Base-by-base conservation (phyloP, 2,113 vertebrate species). In the Dipodomys ordii region DNA sequence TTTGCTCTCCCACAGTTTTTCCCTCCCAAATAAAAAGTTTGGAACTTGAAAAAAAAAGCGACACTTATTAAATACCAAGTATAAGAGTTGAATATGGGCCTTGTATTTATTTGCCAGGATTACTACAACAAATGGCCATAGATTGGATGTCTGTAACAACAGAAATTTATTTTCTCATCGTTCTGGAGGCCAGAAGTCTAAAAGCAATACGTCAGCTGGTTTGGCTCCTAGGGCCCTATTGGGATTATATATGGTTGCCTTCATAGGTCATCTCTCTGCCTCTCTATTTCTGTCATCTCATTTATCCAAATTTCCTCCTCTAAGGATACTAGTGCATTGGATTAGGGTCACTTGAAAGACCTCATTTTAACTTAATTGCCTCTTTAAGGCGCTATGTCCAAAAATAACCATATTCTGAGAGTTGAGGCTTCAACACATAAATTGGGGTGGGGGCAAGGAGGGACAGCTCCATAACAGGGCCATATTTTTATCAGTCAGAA, bases 351-450 rank as follows among this genome's bases (percentile, higher is more conserved):
- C 30, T 12, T 46, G 84, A 88, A 90, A 95, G 16, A 60, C 32
- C 35, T 92, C 73, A 87, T 19, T 87, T 92, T 72, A 77, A 90
- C 53, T 72, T 92, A 92, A 94, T 87, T 49, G 49, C 5, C 5
- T 68, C 62, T 87, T 87, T 79, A 83, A 76, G 7, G 53, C 10
- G 49, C 67, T 80, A 49, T 30, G 30, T 82, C 27, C 83, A 85
- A 87, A 88, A 44, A 57, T 0, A 80, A 27, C 53, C 19, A 80
- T 30, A 88, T 88, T 92, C 28, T 60, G 25, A 39, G 69, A 82
- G 18, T 85, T 65, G 72, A n/a, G 83, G 15, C 25, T 82, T 86
- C 88, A 62, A 62, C 28, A 32, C 73, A 82, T 25, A 20, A 60
- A 91, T 39, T 64, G 44, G 49, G 49, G 49, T 49, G 12, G 49